A percentile compares a stretch with the other conserved stretches of the same genome.
Conservation (phyloP, 2,797 vertebrate species). For the Myripristis jacobus region DNA sequence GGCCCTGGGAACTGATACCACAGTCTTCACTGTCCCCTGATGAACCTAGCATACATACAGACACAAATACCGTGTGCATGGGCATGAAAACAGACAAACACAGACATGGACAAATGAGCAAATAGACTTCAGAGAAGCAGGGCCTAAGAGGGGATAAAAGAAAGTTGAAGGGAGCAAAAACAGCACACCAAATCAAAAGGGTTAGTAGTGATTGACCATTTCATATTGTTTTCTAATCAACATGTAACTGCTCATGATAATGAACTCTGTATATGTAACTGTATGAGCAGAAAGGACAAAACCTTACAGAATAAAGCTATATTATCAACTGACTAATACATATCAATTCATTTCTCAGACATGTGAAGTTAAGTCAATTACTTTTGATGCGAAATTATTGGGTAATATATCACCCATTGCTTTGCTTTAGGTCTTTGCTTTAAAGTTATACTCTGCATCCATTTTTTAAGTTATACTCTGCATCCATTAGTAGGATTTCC, state of each 20-base stretch:
- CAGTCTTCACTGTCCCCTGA: slow-evolving; percentile 91
- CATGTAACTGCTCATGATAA: not conserved
- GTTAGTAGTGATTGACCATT: not conserved
- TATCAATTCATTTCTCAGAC: not conserved
- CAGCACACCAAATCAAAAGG: not conserved
- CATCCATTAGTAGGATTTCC: too few relatives aligned
- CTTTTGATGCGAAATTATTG: not conserved
- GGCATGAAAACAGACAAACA: not conserved
- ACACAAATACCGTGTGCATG: not conserved
- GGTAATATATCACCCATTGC: not conserved
- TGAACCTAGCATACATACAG: slow-evolving; percentile 60
- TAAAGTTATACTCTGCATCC: too few relatives aligned
- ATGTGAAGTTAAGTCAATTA: not conserved
- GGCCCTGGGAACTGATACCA: slow-evolving; percentile 66
- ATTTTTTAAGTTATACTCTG: too few relatives aligned
- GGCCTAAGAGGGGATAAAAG: not conserved
- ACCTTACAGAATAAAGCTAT: not conserved
- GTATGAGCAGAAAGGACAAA: not conserved
- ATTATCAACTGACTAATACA: not conserved
- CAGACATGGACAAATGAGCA: not conserved
- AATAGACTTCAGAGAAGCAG: not conserved
- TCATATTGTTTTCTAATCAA: not conserved
- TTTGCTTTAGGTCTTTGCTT: too few relatives aligned
- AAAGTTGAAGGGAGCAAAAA: not conserved
- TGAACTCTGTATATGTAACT: too few relatives aligned